A percentile compares a stretch with the other conserved stretches of the same genome.
Conservation (phyloP, 30 jellyfish, hydroid and myxozoan species). For the Phacellophora camtschatica region DNA sequence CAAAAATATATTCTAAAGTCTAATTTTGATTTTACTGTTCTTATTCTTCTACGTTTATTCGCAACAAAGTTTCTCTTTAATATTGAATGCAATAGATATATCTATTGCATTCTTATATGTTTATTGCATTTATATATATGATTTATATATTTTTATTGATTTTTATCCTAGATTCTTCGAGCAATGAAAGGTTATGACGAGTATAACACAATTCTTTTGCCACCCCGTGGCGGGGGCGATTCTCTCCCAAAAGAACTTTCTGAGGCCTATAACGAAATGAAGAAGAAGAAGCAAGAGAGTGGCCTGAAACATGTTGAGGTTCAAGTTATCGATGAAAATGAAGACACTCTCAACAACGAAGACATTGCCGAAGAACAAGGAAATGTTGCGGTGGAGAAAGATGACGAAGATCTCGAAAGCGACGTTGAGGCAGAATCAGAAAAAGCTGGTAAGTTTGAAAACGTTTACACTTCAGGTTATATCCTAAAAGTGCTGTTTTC, state of each 20-base stretch:
- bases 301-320: neutral
- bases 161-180: slow-evolving; percentile 95
- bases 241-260: slow-evolving; percentile 82
- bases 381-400: neutral
- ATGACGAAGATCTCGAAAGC: slow-evolving; percentile 10
- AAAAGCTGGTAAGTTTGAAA: slow-evolving; percentile 23
- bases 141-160: too few relatives aligned
- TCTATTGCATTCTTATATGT: too few relatives aligned
- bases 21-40: too few relatives aligned
- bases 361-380: slow-evolving; percentile 11
- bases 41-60: too few relatives aligned
- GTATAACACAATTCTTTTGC: slow-evolving; percentile 75
- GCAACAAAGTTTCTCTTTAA: too few relatives aligned
- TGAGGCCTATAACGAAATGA: slow-evolving; percentile 59
- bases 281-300: slow-evolving; percentile 29
- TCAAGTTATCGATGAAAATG: slow-evolving; percentile 8
- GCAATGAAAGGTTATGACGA: slow-evolving; percentile 95
- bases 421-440: slow-evolving; percentile 48
- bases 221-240: slow-evolving; percentile 97
- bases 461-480: neutral
- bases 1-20: too few relatives aligned
- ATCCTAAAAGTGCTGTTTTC: neutral
- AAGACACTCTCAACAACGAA: neutral
- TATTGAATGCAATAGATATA: too few relatives aligned
- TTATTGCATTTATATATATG: too few relatives aligned